A percentile compares a stretch with the other conserved stretches of the same genome.
phyloP scores from a whole-genome alignment of 2,888 invertebrate genomes.

The Leucoptera coffeella region DNA sequence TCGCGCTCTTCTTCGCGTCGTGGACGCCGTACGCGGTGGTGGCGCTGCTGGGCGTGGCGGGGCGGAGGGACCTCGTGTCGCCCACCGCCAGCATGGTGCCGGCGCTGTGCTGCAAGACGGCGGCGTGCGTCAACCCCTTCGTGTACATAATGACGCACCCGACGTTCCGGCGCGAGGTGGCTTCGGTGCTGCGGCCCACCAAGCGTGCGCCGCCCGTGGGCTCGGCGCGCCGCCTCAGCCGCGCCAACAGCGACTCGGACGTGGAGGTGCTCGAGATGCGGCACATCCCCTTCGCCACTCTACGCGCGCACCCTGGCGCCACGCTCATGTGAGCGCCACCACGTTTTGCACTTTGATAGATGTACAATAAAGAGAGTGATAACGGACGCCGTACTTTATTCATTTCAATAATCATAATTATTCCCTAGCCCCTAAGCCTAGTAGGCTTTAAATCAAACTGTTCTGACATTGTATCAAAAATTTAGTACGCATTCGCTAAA shows the following conservation, averaged over 20 bases:
- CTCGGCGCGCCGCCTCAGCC: slow-evolving; percentile 22
- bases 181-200: slow-evolving; percentile 29
- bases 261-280: slow-evolving; percentile 51
- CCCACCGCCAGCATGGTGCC: slow-evolving; percentile 71
- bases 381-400: no score
- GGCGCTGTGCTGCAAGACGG: slow-evolving; percentile 73
- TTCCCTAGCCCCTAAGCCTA: no score
- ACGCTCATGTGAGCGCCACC: no score
- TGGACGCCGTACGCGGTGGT: slow-evolving; percentile 81
- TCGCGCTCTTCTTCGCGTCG: slow-evolving; percentile 68
- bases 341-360: no score
- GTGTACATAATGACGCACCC: slow-evolving; percentile 77
- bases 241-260: slow-evolving; percentile 37
- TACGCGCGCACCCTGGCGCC: no score
- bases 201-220: no score
- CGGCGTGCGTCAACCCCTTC: slow-evolving; percentile 77
- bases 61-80: slow-evolving; percentile 56
- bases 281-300: slow-evolving; percentile 28
- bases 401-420: no score
- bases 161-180: slow-evolving; percentile 60
- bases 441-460: no score
- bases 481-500: no score
- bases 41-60: slow-evolving; percentile 66
- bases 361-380: no score
- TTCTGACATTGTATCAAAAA: no score